Conservation (phyloP, 2,888 invertebrate genomes). For the Furcula furcula region DNA sequence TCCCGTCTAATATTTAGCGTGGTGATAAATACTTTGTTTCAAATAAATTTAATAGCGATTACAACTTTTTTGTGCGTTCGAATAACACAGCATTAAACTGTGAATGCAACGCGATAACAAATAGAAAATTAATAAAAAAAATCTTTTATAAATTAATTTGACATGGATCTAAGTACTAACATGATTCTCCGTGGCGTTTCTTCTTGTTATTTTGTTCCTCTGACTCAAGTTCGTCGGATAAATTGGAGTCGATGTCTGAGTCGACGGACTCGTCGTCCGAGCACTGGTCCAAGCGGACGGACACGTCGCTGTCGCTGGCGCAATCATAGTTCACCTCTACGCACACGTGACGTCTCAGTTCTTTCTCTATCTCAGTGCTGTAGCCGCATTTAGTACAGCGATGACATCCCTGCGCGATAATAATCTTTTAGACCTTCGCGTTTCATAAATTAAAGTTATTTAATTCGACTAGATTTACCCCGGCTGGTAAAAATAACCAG, state of each 20-base stretch:
- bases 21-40: no score
- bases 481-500: no score
- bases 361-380: conserved; percentile 17
- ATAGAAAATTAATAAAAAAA: conserved; percentile 15
- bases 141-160: no score
- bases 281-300: conserved; percentile 30
- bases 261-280: conserved; percentile 31
- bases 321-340: conserved; percentile 10
- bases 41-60: no score
- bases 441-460: no score
- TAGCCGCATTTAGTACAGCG: conserved; percentile 22
- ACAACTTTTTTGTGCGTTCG: no score
- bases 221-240: conserved; percentile 37
- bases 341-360: conserved; percentile 27
- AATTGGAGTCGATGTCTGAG: conserved; percentile 41
- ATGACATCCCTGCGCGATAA: conserved; percentile 8
- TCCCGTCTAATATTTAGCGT: no score
- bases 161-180: conserved; percentile 20
- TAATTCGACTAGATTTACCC: no score
- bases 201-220: conserved; percentile 26
- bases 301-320: conserved; percentile 43
- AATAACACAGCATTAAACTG: no score
- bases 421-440: no score
- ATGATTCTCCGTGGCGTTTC: conserved; percentile 15
- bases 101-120: no score